These are phyloP conservation scores for Cryptus armator DNA, from an alignment of 2,888 invertebrate genomes.

Conservation along the genomic window DNA sequence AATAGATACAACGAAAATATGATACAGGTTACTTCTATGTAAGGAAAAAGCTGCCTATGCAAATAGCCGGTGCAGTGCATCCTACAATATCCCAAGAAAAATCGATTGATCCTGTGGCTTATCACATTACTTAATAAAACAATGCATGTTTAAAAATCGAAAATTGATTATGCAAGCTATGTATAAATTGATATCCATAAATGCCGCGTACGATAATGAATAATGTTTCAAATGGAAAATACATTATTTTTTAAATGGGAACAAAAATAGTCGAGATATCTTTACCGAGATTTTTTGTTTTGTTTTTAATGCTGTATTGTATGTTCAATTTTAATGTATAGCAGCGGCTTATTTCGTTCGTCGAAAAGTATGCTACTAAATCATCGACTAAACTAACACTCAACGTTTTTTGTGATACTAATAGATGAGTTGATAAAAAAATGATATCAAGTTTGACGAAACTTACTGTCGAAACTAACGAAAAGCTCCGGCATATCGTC, in stretches of 20 bases:
- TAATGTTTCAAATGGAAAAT: not conserved
- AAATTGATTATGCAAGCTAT: not conserved
- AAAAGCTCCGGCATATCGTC: conserved; percentile 98
- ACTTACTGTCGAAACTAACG: conserved; percentile 97
- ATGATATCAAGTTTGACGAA: conserved; percentile 37
- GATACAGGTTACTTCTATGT: conserved; percentile 61
- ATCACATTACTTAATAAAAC: too few species aligned
- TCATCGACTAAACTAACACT: conserved; percentile 3
- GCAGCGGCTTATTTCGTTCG: not conserved
- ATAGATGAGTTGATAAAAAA: conserved; percentile 4
- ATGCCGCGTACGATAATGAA: conserved; percentile 3
- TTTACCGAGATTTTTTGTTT: not conserved
- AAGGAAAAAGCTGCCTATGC: conserved; percentile 74
- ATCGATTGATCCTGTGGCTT: not conserved
- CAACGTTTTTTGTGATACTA: conserved; percentile 16
- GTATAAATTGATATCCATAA: conserved; percentile 1
- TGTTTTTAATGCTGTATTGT: not conserved
- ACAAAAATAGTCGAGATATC: too few species aligned
- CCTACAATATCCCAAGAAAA: conserved; percentile 38
- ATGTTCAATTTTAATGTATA: not conserved
- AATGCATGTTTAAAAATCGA: not conserved
- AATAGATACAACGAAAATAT: conserved; percentile 36
- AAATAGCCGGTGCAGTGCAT: conserved; percentile 77
- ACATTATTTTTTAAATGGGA: not conserved
- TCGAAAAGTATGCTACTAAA: not conserved